Evolutionary conservation across 2,888 invertebrate species (phyloP).

Genomic region (Ormyrus rosae): DNA sequence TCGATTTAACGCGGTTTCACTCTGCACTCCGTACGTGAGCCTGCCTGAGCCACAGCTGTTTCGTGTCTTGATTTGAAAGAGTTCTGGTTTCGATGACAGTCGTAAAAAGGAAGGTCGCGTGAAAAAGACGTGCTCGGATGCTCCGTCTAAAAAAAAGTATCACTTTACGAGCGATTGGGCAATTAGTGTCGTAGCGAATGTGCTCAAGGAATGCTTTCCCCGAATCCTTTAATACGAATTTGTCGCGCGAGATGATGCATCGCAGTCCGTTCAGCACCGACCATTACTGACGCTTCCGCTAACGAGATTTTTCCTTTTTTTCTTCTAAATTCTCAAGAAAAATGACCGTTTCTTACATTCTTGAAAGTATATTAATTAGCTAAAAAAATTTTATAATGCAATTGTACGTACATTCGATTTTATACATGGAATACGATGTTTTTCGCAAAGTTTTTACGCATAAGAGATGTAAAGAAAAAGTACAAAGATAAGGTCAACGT

Average conservation of each 20-base stretch:
- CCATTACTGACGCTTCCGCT: too few species aligned
- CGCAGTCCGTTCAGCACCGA: background rate
- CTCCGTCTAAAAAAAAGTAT: background rate
- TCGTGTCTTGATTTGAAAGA: constrained; percentile 12
- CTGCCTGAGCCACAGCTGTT: background rate
- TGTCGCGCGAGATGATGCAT: background rate
- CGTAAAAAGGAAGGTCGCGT: background rate
- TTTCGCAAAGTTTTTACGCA: too few species aligned
- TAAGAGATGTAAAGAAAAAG: too few species aligned
- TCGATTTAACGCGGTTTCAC: too few species aligned
- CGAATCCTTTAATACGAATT: background rate
- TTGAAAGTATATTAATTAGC: background rate
- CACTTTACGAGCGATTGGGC: constrained; percentile 1
- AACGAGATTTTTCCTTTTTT: too few species aligned
- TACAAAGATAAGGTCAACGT: too few species aligned
- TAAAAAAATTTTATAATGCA: too few species aligned
- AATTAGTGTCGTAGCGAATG: constrained; percentile 7
- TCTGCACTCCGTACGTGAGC: too few species aligned
- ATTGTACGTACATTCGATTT: too few species aligned
- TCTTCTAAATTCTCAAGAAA: too few species aligned
- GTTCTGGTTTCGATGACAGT: background rate
- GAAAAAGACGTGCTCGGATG: background rate
- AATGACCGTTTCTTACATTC: background rate
- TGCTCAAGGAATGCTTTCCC: background rate
- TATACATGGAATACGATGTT: too few species aligned